phyloP scores from a whole-genome alignment of 1,140 invertebrate species.

The Drosophila novamexicana region DNA sequence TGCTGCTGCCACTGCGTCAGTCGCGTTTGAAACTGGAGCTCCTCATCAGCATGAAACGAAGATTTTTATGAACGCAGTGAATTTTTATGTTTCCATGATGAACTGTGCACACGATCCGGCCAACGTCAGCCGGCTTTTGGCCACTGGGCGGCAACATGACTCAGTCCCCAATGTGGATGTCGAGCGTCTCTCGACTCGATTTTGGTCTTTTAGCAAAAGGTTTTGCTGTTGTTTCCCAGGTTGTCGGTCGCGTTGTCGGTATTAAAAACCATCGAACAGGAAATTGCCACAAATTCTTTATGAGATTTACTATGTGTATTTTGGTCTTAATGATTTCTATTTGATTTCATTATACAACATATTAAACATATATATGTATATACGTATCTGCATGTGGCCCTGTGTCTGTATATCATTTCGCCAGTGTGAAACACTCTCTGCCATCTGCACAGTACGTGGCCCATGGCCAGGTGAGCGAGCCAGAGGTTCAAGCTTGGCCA shows the following conservation, averaged over 20 bases:
- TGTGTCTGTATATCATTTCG: constrained; percentile 51
- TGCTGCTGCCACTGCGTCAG: constrained; percentile 40
- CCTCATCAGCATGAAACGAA: constrained; percentile 80
- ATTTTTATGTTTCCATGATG: constrained; percentile 82
- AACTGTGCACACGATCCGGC: constrained; percentile 74
- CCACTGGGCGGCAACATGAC: constrained; percentile 75
- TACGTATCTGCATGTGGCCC: constrained; percentile 27
- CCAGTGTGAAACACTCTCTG: constrained; percentile 31
- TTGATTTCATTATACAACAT: constrained; percentile 61
- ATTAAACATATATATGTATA: constrained; percentile 19
- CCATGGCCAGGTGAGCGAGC: constrained; percentile 43
- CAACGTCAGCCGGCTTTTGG: constrained; percentile 14
- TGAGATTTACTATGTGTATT: constrained; percentile 79
- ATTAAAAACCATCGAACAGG: constrained; percentile 75
- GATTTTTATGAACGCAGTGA: constrained; percentile 80
- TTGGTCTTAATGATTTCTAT: constrained; percentile 77
- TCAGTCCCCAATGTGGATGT: constrained; percentile 38
- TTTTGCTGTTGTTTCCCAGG: constrained; percentile 59
- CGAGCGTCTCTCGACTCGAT: background rate
- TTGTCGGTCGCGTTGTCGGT: constrained; percentile 21
- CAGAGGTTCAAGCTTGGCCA: constrained; percentile 68
- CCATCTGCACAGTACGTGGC: constrained; percentile 64
- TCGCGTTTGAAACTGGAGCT: constrained; percentile 70
- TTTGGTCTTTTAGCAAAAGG: constrained; percentile 39
- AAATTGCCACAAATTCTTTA: constrained; percentile 79